Conservation (phyloP, 2,797 vertebrate genomes). For the Coluber constrictor region DNA sequence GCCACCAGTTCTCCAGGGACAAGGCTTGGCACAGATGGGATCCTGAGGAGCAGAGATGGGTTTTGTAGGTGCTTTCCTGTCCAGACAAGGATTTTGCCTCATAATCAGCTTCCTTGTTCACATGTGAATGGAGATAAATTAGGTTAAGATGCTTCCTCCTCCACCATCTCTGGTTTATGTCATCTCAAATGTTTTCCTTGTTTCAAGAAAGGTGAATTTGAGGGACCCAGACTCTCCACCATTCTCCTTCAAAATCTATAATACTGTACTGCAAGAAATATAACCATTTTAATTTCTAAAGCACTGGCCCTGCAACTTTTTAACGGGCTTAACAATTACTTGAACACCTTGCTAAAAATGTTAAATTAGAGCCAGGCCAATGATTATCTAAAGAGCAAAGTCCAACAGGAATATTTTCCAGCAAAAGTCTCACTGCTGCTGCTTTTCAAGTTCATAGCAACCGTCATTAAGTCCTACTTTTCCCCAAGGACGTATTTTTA, state of each 20-base stretch:
- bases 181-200: background rate
- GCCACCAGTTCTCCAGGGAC: background rate
- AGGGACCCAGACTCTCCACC: background rate
- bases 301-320: background rate
- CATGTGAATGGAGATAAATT: background rate
- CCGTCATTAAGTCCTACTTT: background rate
- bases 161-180: background rate
- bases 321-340: background rate
- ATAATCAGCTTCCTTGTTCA: background rate
- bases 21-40: too few species aligned
- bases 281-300: background rate
- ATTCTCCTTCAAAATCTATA: background rate
- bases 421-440: background rate
- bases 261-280: background rate
- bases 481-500: background rate
- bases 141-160: background rate
- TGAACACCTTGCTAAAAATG: background rate
- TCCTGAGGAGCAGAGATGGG: background rate
- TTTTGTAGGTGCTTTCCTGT: background rate
- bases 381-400: background rate
- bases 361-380: background rate
- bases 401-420: background rate
- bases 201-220: background rate
- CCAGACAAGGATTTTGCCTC: background rate
- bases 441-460: background rate